Base-by-base conservation (phyloP, 2,113 vertebrate genomes). In the Rallus limicola region DNA sequence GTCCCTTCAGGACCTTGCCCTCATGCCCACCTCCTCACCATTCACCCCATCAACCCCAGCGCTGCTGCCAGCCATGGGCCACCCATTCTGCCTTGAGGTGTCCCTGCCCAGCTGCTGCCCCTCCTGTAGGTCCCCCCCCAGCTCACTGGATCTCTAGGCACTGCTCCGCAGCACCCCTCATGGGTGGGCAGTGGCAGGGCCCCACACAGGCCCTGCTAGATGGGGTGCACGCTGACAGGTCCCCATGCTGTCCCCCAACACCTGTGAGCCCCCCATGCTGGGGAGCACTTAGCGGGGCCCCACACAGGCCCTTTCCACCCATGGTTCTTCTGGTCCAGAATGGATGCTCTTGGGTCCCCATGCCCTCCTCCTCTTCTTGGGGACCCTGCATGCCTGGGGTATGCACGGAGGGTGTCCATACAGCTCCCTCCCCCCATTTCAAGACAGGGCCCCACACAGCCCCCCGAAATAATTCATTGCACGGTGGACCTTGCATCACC, bases 321-420 rank as follows among this genome's bases (percentile, higher is more conserved):
- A 2, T 4, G 25, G 29, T 18, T 12, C n/a, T 17, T 28, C 65
- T 16, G 13, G 1, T 1, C 7, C 40, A 12, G 23, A 1, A 46
- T 3, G 42, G 21, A 24, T 16, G 48, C 55, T 31, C 7, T 13
- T 7, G 62, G 20, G 55, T 38, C 20, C 52, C 13, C 21, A 52
- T 6, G 1, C 1, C 3, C 21, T 7, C 5, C 16, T 20, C 33
- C 25, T 18, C 15, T 53, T 25, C 40, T 24, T 9, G 25, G 8
- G 23, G 12, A 23, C 33, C 68, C 70, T 25, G 38, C 62, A 9
- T 1, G 18, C 6, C 36, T 2, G 2, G 19, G 23, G 3, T 5
- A 2, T 13, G 25, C n/a, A 16, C 1, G 5, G 59, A 0, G 9
- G 24, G 58, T 33, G 5, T 2, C 50, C 34, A 13, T 6, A 2